phyloP scores from a whole-genome alignment of 1,140 invertebrate genomes.

The Rhysida immarginata region DNA sequence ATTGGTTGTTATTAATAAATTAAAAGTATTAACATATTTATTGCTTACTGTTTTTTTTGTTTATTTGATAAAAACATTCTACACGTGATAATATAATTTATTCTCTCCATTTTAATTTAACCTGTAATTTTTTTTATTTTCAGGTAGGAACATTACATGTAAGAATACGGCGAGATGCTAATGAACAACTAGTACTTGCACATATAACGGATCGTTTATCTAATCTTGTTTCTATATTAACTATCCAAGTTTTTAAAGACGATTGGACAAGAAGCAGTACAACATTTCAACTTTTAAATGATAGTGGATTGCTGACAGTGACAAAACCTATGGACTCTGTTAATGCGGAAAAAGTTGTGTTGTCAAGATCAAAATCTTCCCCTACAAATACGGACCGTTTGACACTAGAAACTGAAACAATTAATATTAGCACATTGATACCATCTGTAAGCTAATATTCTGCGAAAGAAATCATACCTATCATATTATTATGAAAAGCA shows the following conservation, averaged over 20 bases:
- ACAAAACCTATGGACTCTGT: neutral
- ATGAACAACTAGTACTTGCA: slow-evolving; percentile 45
- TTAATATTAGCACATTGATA: too few relatives aligned
- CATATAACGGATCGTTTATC: slow-evolving; percentile 42
- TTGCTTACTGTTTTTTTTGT: neutral
- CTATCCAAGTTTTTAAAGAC: slow-evolving; percentile 42
- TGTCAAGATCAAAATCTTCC: too few relatives aligned
- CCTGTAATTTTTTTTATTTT: slow-evolving; percentile 19
- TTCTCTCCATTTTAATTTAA: neutral
- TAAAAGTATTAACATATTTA: too few relatives aligned
- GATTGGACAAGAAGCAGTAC: slow-evolving; percentile 26
- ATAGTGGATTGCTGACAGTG: neutral
- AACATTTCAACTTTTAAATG: slow-evolving; percentile 4
- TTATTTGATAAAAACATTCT: slow-evolving; percentile 14
- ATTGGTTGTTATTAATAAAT: too few relatives aligned
- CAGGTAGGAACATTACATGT: slow-evolving; percentile 45
- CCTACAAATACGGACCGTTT: too few relatives aligned
- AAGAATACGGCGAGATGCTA: slow-evolving; percentile 43
- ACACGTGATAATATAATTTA: slow-evolving; percentile 7
- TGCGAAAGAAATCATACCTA: too few relatives aligned
- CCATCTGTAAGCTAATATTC: too few relatives aligned
- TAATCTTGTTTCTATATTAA: slow-evolving; percentile 38
- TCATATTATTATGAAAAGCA: too few relatives aligned
- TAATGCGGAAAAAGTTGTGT: too few relatives aligned
- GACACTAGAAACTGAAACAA: too few relatives aligned